Percentiles rank a stretch among this genome's conserved stretches.
Evolutionary conservation across 1,140 invertebrate species (phyloP).

Genomic region (Drosophila seguyi): DNA sequence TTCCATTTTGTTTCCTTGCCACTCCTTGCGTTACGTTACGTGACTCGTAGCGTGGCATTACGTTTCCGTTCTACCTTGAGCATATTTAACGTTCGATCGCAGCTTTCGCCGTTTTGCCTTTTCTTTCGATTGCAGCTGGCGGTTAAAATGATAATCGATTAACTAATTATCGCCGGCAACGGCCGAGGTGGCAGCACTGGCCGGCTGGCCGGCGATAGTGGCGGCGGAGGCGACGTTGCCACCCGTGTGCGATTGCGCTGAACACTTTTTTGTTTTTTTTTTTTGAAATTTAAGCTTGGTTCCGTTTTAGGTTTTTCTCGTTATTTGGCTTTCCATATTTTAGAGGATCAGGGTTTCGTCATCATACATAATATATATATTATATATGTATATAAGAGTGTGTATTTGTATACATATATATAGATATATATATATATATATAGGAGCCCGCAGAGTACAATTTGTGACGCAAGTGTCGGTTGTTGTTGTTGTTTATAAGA

Average conservation of each 20-base stretch:
- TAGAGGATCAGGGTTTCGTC: conserved; percentile 8
- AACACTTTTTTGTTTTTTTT: conserved; percentile 36
- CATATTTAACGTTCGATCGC: conserved; percentile 34
- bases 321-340: conserved; percentile 1
- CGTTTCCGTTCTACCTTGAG: conserved; percentile 39
- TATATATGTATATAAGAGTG: not conserved
- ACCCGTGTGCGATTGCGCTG: conserved; percentile 59
- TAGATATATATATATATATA: conserved; percentile 26
- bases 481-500: conserved; percentile 35
- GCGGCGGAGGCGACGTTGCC: conserved; percentile 32
- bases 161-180: conserved; percentile 32
- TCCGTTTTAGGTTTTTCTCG: conserved; percentile 9
- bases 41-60: conserved; percentile 11
- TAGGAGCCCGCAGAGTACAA: conserved; percentile 39
- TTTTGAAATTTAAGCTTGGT: conserved; percentile 36
- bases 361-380: not conserved
- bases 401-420: conserved; percentile 11
- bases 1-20: conserved; percentile 37
- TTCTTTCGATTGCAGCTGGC: conserved; percentile 17
- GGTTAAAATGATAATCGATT: conserved; percentile 27
- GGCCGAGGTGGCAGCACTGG: conserved; percentile 34
- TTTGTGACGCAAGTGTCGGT: conserved; percentile 33
- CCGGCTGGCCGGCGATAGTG: conserved; percentile 29
- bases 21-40: conserved; percentile 11
- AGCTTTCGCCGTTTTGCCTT: conserved; percentile 1